Conservation (phyloP, 2,888 invertebrate species). For the Scaptomyza polygonia region DNA sequence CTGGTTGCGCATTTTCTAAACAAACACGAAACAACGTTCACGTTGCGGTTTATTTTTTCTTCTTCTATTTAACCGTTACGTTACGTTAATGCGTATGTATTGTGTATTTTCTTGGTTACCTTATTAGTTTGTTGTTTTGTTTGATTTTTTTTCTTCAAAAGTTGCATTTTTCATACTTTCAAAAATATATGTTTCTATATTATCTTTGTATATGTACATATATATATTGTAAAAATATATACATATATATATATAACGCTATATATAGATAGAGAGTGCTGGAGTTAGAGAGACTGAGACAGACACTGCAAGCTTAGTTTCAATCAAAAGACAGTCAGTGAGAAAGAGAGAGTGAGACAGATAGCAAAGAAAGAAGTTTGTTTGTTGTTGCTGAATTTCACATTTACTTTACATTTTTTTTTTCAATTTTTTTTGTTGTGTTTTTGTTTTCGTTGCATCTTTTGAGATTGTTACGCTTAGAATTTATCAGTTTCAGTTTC, state of each 20-base stretch:
- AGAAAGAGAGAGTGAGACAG: conserved; percentile 13
- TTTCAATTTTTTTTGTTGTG: conserved; percentile 36
- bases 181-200: conserved; percentile 69
- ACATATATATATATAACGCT: conserved; percentile 47
- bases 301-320: conserved; percentile 43
- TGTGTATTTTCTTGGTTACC: conserved; percentile 27
- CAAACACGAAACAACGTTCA: conserved; percentile 34
- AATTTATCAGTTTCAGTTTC: conserved; percentile 68
- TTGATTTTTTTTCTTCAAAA: conserved; percentile 58
- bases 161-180: conserved; percentile 73
- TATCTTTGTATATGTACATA: conserved; percentile 43
- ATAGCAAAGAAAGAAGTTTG: conserved; percentile 24
- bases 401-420: conserved; percentile 21
- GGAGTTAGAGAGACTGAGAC: conserved; percentile 47
- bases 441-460: conserved; percentile 44
- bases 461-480: conserved; percentile 64
- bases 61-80: conserved; percentile 4
- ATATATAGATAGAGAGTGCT: conserved; percentile 25
- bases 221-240: conserved; percentile 57
- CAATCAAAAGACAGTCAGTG: conserved; percentile 18
- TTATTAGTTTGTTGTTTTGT: neutral
- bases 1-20: conserved; percentile 37
- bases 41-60: conserved; percentile 7
- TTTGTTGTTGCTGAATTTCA: conserved; percentile 18
- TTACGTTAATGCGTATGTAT: conserved; percentile 19